Conservation (phyloP, 2,113 vertebrate species). For the Xenus cinereus region DNA sequence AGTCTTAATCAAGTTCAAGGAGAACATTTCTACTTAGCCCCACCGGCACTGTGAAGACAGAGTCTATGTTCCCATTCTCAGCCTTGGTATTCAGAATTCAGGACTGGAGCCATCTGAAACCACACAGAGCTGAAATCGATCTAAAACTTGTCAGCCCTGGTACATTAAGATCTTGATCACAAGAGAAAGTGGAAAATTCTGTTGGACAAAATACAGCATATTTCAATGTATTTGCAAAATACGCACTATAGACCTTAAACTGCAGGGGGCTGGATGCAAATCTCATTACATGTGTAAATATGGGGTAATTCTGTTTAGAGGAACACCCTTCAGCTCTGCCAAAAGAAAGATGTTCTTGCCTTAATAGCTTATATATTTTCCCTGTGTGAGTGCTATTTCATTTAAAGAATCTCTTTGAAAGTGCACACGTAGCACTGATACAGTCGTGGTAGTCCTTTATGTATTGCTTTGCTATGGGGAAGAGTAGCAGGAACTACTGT, state of each 20-base stretch:
- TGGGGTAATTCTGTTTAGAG: neutral
- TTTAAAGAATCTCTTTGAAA: neutral
- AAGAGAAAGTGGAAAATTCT: neutral
- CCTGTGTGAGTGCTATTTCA: neutral
- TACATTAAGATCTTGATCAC: neutral
- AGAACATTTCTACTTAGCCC: slow-evolving; percentile 57
- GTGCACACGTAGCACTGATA: neutral
- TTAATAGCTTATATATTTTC: neutral
- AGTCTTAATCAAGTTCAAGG: slow-evolving; percentile 72
- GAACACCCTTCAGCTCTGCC: neutral
- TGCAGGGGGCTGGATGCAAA: neutral
- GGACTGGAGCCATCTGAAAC: neutral
- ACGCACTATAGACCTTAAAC: neutral
- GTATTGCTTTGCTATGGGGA: neutral
- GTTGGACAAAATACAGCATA: neutral
- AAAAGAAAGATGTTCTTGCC: neutral
- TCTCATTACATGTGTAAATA: neutral
- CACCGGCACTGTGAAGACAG: slow-evolving; percentile 41
- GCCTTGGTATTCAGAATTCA: neutral
- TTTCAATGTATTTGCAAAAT: neutral
- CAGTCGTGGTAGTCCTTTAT: neutral
- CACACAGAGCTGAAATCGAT: neutral
- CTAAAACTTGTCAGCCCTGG: neutral
- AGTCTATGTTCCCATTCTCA: slow-evolving; percentile 57
- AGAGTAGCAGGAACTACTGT: neutral